These are phyloP conservation scores for Pherbina coryleti DNA, from an alignment of 2,888 invertebrate species.

Conservation along the genomic window DNA sequence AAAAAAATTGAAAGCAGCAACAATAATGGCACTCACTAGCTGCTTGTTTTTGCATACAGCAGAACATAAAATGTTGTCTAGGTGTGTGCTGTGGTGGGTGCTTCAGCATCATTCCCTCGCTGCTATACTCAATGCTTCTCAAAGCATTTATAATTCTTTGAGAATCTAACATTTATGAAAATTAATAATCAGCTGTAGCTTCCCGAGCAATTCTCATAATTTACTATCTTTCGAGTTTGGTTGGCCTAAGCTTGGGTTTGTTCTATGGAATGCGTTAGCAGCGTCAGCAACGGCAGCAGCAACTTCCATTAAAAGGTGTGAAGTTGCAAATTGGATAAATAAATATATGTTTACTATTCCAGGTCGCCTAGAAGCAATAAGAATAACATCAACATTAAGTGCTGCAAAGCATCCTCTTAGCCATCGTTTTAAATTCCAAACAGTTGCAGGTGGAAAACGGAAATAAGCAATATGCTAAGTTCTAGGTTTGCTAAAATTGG, in stretches of 20 bases:
- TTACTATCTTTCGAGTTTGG: neutral
- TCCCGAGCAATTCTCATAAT: neutral
- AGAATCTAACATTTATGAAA: constrained; percentile 23
- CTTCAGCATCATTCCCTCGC: neutral
- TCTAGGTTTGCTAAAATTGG: too few species aligned
- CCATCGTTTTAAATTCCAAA: neutral
- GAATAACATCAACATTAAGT: neutral
- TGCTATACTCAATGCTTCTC: neutral
- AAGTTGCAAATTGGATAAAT: neutral
- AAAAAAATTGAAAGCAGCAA: neutral
- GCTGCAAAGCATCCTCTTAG: neutral
- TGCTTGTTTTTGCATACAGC: neutral
- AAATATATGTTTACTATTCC: constrained; percentile 6
- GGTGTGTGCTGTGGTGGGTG: constrained; percentile 20
- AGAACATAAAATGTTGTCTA: neutral
- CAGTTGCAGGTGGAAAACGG: neutral
- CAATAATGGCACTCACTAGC: neutral
- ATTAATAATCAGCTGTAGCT: neutral
- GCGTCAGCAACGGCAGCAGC: neutral
- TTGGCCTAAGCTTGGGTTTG: neutral
- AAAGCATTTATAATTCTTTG: neutral
- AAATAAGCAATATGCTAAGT: too few species aligned
- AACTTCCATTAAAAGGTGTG: constrained; percentile 1
- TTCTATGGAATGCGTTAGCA: neutral
- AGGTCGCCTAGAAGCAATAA: neutral